Percentiles rank a stretch among this genome's conserved stretches.
Conservation (phyloP, 2,113 vertebrate species). For the Tinamus guttatus region DNA sequence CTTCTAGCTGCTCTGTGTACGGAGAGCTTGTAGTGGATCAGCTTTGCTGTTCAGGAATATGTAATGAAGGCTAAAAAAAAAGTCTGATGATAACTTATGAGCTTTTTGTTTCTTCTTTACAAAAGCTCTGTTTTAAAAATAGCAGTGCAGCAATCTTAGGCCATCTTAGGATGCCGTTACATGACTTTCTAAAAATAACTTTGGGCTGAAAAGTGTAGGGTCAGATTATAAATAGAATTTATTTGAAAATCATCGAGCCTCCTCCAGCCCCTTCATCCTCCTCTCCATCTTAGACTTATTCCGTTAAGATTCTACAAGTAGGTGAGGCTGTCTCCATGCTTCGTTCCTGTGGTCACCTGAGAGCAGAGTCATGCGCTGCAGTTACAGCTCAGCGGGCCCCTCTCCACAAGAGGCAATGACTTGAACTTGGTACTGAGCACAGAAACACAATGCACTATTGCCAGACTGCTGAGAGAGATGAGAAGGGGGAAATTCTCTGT, state of each 20-base stretch:
- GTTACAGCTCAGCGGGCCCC: conserved; percentile 9
- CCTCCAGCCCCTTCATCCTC: background rate
- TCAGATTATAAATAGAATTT: background rate
- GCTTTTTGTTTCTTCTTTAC: background rate
- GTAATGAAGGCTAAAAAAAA: background rate
- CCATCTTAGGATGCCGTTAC: background rate
- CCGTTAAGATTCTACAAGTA: background rate
- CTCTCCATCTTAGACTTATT: background rate
- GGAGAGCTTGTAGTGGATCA: background rate
- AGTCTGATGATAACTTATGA: background rate
- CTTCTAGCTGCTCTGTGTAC: background rate
- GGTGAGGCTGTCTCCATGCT: background rate
- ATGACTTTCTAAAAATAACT: background rate
- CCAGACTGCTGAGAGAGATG: background rate
- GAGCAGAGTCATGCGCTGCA: conserved; percentile 23
- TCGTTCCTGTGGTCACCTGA: conserved; percentile 27
- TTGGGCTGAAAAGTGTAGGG: background rate
- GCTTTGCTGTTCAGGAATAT: background rate
- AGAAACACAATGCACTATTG: background rate
- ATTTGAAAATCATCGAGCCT: background rate
- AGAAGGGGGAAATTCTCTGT: background rate
- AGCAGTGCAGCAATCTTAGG: background rate
- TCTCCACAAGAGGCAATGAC: conserved; percentile 19
- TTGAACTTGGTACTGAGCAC: background rate
- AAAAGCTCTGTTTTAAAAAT: conserved; percentile 3